Conservation (phyloP, 2,797 vertebrate species). For the Alca torda region DNA sequence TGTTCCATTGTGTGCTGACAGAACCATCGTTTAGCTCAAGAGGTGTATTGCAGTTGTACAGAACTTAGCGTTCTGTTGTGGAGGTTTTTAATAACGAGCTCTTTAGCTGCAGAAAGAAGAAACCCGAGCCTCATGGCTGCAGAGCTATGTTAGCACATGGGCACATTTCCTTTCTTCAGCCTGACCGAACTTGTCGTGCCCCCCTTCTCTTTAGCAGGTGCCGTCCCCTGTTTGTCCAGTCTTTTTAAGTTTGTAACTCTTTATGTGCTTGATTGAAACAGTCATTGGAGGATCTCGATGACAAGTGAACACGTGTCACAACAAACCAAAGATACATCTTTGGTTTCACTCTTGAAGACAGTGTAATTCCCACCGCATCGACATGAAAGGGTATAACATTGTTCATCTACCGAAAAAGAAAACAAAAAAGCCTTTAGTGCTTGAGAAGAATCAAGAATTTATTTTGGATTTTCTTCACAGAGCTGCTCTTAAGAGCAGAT, state of each 20-base stretch:
- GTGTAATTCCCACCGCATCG: conserved; percentile 80
- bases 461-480: neutral
- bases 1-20: neutral
- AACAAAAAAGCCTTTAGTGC: neutral
- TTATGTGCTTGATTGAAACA: neutral
- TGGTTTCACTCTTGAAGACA: conserved; percentile 69
- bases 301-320: conserved; percentile 81
- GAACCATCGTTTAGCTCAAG: neutral
- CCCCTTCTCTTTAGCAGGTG: neutral
- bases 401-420: conserved; percentile 69
- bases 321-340: conserved; percentile 71
- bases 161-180: neutral
- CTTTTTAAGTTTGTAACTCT: neutral
- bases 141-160: neutral
- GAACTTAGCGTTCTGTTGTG: neutral
- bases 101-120: neutral
- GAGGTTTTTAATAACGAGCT: neutral
- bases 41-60: neutral
- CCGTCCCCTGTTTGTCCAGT: neutral
- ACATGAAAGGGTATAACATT: conserved; percentile 72
- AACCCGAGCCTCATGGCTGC: neutral
- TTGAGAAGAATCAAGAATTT: neutral
- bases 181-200: neutral
- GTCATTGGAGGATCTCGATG: conserved; percentile 74
- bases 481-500: neutral